phyloP scores from a whole-genome alignment of 2,113 vertebrate species.

The Pachyramphus minor region DNA sequence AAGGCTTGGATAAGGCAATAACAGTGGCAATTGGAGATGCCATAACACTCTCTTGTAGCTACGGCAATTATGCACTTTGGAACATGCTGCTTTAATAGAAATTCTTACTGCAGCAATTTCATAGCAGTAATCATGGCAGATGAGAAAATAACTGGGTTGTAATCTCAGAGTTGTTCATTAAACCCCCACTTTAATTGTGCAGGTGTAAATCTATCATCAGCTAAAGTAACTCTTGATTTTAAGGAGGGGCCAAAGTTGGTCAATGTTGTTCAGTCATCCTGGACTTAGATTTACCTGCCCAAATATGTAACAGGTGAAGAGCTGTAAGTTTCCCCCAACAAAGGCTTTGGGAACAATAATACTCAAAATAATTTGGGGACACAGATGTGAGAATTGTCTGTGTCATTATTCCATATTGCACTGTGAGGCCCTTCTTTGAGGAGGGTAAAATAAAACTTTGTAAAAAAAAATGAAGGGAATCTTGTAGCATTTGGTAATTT shows the following conservation, averaged over 20 bases:
- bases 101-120: neutral
- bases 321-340: neutral
- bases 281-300: neutral
- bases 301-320: neutral
- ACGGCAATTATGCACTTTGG: neutral
- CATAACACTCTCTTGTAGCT: neutral
- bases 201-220: neutral
- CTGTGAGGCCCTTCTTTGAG: neutral
- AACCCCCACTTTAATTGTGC: neutral
- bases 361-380: neutral
- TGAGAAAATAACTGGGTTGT: neutral
- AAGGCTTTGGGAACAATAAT: neutral
- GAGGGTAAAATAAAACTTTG: neutral
- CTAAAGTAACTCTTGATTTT: neutral
- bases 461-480: neutral
- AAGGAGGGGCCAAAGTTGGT: neutral
- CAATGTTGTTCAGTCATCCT: neutral
- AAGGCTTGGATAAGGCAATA: neutral
- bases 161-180: neutral
- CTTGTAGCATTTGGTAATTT: neutral
- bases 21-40: neutral
- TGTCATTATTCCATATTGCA: neutral
- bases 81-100: neutral
- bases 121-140: neutral
- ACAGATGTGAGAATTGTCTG: rapidly evolving